Conservation (phyloP, 2,888 invertebrate genomes). For the Dione vanillae region DNA sequence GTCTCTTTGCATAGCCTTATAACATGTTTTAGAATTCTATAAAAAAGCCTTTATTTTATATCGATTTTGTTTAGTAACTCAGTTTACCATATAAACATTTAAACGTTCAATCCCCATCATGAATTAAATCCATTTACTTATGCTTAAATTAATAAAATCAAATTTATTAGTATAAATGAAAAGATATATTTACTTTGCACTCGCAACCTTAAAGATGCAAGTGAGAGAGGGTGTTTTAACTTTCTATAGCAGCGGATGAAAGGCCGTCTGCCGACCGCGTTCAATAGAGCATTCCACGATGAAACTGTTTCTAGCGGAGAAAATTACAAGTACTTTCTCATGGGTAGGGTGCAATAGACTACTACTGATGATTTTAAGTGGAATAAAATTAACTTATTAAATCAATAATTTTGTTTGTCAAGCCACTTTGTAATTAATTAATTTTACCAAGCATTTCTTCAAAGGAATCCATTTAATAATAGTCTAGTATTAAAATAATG, state of each 20-base stretch:
- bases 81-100: too few relatives aligned
- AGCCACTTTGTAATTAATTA: too few relatives aligned
- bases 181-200: constrained; percentile 8
- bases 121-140: too few relatives aligned
- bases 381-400: not conserved
- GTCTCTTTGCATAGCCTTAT: too few relatives aligned
- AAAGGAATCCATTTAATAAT: too few relatives aligned
- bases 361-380: not conserved
- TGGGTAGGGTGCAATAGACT: constrained; percentile 20
- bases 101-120: too few relatives aligned
- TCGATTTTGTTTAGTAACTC: too few relatives aligned
- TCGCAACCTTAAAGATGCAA: constrained; percentile 14
- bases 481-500: too few relatives aligned
- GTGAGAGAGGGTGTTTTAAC: constrained; percentile 34
- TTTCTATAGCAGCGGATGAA: constrained; percentile 32
- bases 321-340: constrained; percentile 17
- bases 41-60: too few relatives aligned
- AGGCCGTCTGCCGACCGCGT: constrained; percentile 28
- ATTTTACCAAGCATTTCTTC: too few relatives aligned
- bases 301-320: constrained; percentile 33
- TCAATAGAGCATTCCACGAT: constrained; percentile 32
- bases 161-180: not conserved
- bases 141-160: not conserved
- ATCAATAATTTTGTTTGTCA: too few relatives aligned
- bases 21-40: too few relatives aligned